phyloP scores from a whole-genome alignment of 1,140 invertebrate species.

The Agrilus planipennis region DNA sequence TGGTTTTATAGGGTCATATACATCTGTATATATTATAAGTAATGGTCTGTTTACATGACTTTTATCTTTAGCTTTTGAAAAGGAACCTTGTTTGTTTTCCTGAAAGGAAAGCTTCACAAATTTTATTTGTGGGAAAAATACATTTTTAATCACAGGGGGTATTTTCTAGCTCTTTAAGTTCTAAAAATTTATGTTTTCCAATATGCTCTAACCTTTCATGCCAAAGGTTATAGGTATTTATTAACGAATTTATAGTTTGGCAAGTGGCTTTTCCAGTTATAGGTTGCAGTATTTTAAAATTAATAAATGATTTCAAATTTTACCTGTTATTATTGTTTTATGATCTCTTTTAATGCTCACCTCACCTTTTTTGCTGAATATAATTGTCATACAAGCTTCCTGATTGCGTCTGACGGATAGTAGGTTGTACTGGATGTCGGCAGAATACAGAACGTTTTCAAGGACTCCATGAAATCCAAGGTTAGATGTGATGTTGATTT shows the following conservation, averaged over 20 bases:
- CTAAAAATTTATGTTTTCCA: constrained; percentile 27
- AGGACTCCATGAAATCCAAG: too few species aligned
- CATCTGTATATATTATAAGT: constrained; percentile 33
- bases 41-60: constrained; percentile 28
- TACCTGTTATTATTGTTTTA: constrained; percentile 21
- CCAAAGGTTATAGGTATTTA: constrained; percentile 27
- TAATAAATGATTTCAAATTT: constrained; percentile 21
- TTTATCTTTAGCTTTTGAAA: constrained; percentile 29
- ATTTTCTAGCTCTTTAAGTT: too few species aligned
- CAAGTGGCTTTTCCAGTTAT: too few species aligned
- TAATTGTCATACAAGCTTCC: constrained; percentile 18
- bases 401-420: constrained; percentile 26
- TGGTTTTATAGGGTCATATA: constrained; percentile 35
- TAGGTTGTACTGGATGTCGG: constrained; percentile 23
- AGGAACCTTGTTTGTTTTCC: constrained; percentile 34
- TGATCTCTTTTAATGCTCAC: constrained; percentile 18
- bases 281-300: constrained; percentile 9
- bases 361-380: constrained; percentile 21
- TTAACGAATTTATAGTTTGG: constrained; percentile 12
- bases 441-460: constrained; percentile 10
- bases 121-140: constrained; percentile 16
- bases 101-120: constrained; percentile 37
- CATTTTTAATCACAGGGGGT: too few species aligned
- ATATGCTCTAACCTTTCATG: constrained; percentile 31
- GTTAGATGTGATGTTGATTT: constrained; percentile 6